These are phyloP conservation scores for Cettia cetti DNA, from an alignment of 2,113 vertebrate genomes.

Conservation along the genomic window DNA sequence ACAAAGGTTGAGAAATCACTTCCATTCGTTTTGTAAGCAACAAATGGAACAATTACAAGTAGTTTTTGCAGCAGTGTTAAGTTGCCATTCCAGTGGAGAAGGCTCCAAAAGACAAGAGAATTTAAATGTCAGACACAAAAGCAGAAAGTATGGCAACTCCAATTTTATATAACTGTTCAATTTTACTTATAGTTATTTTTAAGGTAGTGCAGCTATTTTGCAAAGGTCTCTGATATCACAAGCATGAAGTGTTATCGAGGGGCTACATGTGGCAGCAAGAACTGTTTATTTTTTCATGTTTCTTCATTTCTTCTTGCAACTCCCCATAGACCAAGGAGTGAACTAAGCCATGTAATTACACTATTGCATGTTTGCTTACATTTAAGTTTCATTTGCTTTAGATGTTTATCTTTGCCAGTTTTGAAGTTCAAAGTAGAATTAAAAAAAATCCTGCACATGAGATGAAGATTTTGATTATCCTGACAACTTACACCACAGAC, in stretches of 20 bases:
- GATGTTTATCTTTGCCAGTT: neutral
- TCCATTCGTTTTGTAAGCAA: slow-evolving; percentile 11
- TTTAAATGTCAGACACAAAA: neutral
- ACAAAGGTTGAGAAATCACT: neutral
- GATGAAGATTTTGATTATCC: neutral
- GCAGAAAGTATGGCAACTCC: neutral
- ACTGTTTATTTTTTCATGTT: neutral
- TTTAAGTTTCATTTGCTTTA: neutral
- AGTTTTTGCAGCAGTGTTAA: neutral
- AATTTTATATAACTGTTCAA: neutral
- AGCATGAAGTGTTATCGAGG: neutral
- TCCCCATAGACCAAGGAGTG: neutral
- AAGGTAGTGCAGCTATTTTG: neutral
- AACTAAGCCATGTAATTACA: neutral
- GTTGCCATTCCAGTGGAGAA: neutral
- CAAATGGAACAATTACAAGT: slow-evolving; percentile 5
- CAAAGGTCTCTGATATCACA: neutral
- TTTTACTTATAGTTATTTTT: neutral
- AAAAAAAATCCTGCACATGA: neutral
- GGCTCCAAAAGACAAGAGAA: neutral
- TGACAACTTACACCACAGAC: neutral
- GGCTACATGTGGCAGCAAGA: neutral
- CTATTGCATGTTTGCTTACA: neutral
- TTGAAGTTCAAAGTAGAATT: neutral
- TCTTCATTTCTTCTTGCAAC: neutral